These are phyloP conservation scores for Xanthia icteritia DNA, from an alignment of 2,888 invertebrate genomes.

Conservation along the genomic window DNA sequence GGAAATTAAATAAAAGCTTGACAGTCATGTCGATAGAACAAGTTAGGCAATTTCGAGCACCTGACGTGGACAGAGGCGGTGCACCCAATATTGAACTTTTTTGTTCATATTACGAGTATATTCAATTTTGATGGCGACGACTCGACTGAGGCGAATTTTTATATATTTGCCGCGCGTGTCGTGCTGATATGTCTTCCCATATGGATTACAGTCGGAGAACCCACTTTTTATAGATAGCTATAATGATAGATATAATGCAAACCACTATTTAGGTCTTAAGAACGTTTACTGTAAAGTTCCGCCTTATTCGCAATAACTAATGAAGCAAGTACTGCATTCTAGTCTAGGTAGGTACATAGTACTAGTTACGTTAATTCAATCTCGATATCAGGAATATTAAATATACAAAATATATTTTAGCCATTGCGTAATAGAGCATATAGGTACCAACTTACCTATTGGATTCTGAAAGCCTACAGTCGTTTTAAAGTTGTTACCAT, in stretches of 20 bases:
- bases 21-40: constrained; percentile 54
- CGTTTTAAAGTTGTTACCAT: background rate
- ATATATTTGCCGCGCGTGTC: background rate
- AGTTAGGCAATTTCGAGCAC: constrained; percentile 61
- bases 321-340: background rate
- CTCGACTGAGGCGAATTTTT: background rate
- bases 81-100: constrained; percentile 52
- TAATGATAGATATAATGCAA: background rate
- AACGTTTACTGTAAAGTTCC: too few relatives aligned
- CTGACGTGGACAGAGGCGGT: constrained; percentile 45
- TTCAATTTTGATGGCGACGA: constrained; percentile 45
- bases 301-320: too few relatives aligned
- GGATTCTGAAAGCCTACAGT: background rate
- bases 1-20: constrained; percentile 64
- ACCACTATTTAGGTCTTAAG: background rate
- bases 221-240: background rate
- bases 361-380: background rate
- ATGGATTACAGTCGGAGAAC: background rate
- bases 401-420: too few relatives aligned
- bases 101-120: constrained; percentile 50
- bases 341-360: background rate
- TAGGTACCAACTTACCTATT: background rate
- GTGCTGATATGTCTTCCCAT: background rate
- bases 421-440: too few relatives aligned
- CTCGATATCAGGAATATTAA: background rate